phyloP scores from a whole-genome alignment of 1,140 invertebrate genomes.

The Nylanderia fulva region DNA sequence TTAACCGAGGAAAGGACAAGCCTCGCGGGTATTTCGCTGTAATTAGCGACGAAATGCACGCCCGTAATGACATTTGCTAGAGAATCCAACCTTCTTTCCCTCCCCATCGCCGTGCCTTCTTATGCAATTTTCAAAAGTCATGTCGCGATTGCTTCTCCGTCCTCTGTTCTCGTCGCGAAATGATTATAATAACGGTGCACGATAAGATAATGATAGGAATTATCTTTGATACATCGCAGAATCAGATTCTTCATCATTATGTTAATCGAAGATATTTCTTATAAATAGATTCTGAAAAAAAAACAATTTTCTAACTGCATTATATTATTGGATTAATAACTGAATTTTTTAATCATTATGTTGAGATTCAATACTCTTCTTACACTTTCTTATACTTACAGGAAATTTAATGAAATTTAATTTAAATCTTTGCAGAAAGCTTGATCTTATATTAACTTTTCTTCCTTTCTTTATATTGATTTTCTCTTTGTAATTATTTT shows the following conservation, averaged over 20 bases:
- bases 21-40: constrained; percentile 68
- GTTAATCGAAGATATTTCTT: not conserved
- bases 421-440: not conserved
- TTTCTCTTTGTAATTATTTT: constrained; percentile 12
- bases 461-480: not conserved
- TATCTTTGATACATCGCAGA: not conserved
- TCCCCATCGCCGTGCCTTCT: constrained; percentile 15
- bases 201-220: constrained; percentile 8
- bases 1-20: constrained; percentile 75
- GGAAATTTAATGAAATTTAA: not conserved
- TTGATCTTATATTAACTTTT: constrained; percentile 14
- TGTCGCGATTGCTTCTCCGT: constrained; percentile 9
- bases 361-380: not conserved
- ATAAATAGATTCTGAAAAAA: not conserved
- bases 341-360: too few species aligned
- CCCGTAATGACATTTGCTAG: constrained; percentile 68
- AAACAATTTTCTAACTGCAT: not conserved
- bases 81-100: constrained; percentile 48
- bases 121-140: constrained; percentile 54
- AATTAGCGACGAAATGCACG: constrained; percentile 68
- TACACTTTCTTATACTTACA: constrained; percentile 3
- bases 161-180: constrained; percentile 5
- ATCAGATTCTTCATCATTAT: not conserved
- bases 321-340: not conserved
- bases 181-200: not conserved